Percentiles rank a stretch among this genome's conserved stretches.
These are phyloP conservation scores for Shinisaurus crocodilurus DNA, from an alignment of 2,113 vertebrate genomes.

Conservation along the genomic window DNA sequence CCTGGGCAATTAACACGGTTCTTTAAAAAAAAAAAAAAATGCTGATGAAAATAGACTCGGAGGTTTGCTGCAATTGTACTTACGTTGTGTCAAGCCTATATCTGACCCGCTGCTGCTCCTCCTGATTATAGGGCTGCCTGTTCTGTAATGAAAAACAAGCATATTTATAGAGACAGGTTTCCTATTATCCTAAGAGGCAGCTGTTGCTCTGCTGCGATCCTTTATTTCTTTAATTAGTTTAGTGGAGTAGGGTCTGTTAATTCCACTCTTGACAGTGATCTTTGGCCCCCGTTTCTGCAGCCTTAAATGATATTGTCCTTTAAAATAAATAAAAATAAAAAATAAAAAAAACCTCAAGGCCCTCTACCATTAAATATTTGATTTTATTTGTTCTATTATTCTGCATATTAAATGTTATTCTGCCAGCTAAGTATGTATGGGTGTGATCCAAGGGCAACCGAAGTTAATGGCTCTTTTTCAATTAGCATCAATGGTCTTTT, in stretches of 20 bases:
- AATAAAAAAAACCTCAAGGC: slow-evolving; percentile 35
- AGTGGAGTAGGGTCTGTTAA: slow-evolving; percentile 52
- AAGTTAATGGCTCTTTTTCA: slow-evolving; percentile 59
- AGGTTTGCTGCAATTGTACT: slow-evolving; percentile 59
- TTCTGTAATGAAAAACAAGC: slow-evolving; percentile 47
- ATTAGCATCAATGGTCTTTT: slow-evolving; percentile 26
- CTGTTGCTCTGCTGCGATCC: slow-evolving; percentile 49
- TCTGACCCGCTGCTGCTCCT: slow-evolving; percentile 46
- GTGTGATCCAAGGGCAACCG: slow-evolving; percentile 44
- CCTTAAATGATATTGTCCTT: slow-evolving; percentile 50
- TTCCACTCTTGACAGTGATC: slow-evolving; percentile 44
- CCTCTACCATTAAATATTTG: background rate
- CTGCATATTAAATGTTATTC: slow-evolving; percentile 39
- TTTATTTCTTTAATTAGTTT: slow-evolving; percentile 61
- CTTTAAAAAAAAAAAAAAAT: slow-evolving; percentile 39
- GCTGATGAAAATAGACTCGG: slow-evolving; percentile 52
- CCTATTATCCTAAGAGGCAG: slow-evolving; percentile 57
- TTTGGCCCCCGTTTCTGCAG: slow-evolving; percentile 32
- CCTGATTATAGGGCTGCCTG: slow-evolving; percentile 71
- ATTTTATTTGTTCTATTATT: slow-evolving; percentile 24
- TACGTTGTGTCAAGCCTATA: slow-evolving; percentile 66
- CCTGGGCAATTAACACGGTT: slow-evolving; percentile 52
- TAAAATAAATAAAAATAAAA: slow-evolving; percentile 15
- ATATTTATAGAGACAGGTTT: slow-evolving; percentile 68
- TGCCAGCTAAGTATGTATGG: slow-evolving; percentile 56